A percentile compares a stretch with the other conserved stretches of the same genome.
Conservation (phyloP, 2,888 invertebrate genomes). For the Gonocerus acuteangulatus region DNA sequence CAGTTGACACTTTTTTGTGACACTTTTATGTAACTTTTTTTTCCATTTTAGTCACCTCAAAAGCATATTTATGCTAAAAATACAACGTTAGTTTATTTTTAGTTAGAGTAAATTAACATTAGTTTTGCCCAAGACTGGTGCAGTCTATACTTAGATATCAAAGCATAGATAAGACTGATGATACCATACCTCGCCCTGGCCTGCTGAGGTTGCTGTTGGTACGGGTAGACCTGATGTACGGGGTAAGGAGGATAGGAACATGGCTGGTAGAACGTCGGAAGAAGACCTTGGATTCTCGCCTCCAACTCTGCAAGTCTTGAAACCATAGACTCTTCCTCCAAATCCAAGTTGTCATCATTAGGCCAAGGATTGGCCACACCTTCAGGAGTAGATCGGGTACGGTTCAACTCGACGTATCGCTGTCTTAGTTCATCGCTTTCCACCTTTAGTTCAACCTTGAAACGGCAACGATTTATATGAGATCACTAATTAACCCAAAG, state of each 20-base stretch:
- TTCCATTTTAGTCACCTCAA: no score
- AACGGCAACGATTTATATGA: background rate
- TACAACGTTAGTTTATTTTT: no score
- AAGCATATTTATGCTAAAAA: no score
- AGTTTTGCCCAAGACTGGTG: no score
- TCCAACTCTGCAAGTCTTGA: background rate
- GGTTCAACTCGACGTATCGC: conserved; percentile 6
- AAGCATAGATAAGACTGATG: no score
- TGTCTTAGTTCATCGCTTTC: conserved; percentile 8
- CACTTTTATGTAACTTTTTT: no score
- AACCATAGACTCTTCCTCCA: background rate
- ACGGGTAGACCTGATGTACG: background rate
- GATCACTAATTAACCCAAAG: background rate
- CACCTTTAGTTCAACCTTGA: conserved; percentile 4
- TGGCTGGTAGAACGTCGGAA: background rate
- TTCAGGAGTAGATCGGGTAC: background rate
- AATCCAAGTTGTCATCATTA: background rate
- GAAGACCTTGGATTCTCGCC: conserved; percentile 1
- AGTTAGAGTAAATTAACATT: no score
- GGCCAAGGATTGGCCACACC: background rate
- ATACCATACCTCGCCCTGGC: no score
- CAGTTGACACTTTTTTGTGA: no score
- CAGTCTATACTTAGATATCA: no score
- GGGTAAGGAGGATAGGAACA: background rate
- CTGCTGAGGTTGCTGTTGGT: background rate